A percentile compares a stretch with the other conserved stretches of the same genome.
Evolutionary conservation across 2,888 invertebrate genomes (phyloP).

Genomic region (Griposia aprilina): DNA sequence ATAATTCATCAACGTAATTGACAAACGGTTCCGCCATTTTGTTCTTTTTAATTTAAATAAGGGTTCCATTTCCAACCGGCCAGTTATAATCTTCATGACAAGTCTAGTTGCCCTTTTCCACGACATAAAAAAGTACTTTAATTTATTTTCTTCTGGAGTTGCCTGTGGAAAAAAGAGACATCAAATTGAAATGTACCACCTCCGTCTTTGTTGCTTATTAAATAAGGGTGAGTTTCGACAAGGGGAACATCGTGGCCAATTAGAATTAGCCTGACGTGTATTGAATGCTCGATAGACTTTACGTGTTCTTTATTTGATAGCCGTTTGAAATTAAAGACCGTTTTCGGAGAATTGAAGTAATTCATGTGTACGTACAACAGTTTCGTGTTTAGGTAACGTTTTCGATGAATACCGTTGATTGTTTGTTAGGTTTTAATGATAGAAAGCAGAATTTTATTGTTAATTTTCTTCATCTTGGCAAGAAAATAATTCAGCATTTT

Average conservation of each 20-base stretch:
- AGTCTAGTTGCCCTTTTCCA: constrained; percentile 49
- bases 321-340: constrained; percentile 35
- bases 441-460: constrained; percentile 1
- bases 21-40: constrained; percentile 40
- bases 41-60: constrained; percentile 64
- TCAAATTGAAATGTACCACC: constrained; percentile 58
- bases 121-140: constrained; percentile 63
- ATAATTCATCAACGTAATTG: constrained; percentile 47
- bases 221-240: constrained; percentile 53
- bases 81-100: constrained; percentile 52
- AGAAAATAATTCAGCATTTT: neutral
- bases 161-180: constrained; percentile 51
- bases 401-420: constrained; percentile 20
- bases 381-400: constrained; percentile 13
- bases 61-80: constrained; percentile 47
- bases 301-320: constrained; percentile 44
- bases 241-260: constrained; percentile 58
- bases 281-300: constrained; percentile 58
- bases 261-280: constrained; percentile 55
- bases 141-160: constrained; percentile 54
- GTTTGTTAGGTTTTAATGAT: constrained; percentile 8
- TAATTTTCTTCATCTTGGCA: neutral
- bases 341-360: constrained; percentile 26
- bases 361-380: constrained; percentile 20
- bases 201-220: constrained; percentile 52